Percentiles rank a stretch among this genome's conserved stretches.
phyloP scores from a whole-genome alignment of 2,888 invertebrate genomes.

The Acanthopleura granulata region DNA sequence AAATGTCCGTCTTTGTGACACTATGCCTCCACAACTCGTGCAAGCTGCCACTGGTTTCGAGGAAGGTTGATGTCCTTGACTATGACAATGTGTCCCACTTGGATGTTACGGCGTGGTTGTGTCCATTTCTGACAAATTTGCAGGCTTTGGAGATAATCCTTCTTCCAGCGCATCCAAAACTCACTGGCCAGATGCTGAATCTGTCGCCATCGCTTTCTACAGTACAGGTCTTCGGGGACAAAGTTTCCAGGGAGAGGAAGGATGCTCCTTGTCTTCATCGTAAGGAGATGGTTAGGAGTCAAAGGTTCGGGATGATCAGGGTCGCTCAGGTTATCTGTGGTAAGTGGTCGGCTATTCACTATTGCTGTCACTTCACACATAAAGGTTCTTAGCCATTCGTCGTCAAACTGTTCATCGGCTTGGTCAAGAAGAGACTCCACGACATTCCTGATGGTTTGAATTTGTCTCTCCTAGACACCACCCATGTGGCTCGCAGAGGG shows the following conservation, averaged over 20 bases:
- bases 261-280: slow-evolving; percentile 29
- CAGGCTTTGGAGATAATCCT: too few species aligned
- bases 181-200: too few species aligned
- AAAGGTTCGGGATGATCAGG: slow-evolving; percentile 21
- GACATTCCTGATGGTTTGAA: slow-evolving; percentile 37
- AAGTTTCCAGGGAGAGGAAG: slow-evolving; percentile 36
- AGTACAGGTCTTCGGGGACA: slow-evolving; percentile 21
- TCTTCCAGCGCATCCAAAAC: too few species aligned
- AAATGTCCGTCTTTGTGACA: too few species aligned
- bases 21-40: too few species aligned
- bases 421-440: slow-evolving; percentile 28
- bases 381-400: slow-evolving; percentile 33
- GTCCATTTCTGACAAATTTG: too few species aligned
- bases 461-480: slow-evolving; percentile 47
- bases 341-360: slow-evolving; percentile 34
- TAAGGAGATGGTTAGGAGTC: slow-evolving; percentile 24
- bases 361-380: slow-evolving; percentile 33
- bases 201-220: too few species aligned
- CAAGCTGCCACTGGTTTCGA: too few species aligned
- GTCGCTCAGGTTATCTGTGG: slow-evolving; percentile 26
- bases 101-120: too few species aligned
- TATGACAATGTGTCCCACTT: too few species aligned
- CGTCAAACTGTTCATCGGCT: slow-evolving; percentile 25
- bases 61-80: too few species aligned
- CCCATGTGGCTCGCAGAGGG: slow-evolving; percentile 45